Base-by-base conservation (phyloP, 2,888 invertebrate species). In the Pandemis cinnamomeana region DNA sequence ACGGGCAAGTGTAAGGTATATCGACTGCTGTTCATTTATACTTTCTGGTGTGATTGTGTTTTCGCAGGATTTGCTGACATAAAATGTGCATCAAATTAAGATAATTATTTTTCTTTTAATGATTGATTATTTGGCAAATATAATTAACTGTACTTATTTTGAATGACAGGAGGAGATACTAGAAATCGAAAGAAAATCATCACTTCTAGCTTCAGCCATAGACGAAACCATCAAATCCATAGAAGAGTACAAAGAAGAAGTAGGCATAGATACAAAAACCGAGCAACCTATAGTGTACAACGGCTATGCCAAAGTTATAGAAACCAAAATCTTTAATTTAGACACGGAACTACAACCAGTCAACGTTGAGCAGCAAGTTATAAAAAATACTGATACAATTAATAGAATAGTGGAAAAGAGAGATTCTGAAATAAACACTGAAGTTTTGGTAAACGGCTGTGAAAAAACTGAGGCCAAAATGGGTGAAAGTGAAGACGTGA, bases 221-320 rank as follows among this genome's bases (percentile, higher is more conserved):
- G 92, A 92, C 55, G 83, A 91, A 82, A 93, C 93, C 0, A 90
- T 92, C 7, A 91, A 90, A 77, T 89, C 88, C 75, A 93, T 93
- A 77, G 91, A 93, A 83, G 91, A 91, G 77, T 93, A 93, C 71
- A 93, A 93, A 83, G 90, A 91, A 81, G 89, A 92, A 78, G 91
- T 89, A 0, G 93, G 90, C 2, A 88, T 92, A 13, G 86, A 88
- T 3, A 80, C 46, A n/a, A 76, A 76, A 69, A 60, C 71, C 27
- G 77, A 78, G 60, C 68, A 42, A 27, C 42, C 67, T 0, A 55
- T 78, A 53, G 71, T 80, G 5, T 82, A 80, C 42, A 82, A 81
- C 60, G 82, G 82, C 3, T 80, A 70, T 55, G 77, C 79, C 7
- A 76, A 80, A 63, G 76, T 77, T 51, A 67, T 74, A 41, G 75